Evolutionary conservation across 2,797 vertebrate species (phyloP).

Genomic region (Strix occidentalis): DNA sequence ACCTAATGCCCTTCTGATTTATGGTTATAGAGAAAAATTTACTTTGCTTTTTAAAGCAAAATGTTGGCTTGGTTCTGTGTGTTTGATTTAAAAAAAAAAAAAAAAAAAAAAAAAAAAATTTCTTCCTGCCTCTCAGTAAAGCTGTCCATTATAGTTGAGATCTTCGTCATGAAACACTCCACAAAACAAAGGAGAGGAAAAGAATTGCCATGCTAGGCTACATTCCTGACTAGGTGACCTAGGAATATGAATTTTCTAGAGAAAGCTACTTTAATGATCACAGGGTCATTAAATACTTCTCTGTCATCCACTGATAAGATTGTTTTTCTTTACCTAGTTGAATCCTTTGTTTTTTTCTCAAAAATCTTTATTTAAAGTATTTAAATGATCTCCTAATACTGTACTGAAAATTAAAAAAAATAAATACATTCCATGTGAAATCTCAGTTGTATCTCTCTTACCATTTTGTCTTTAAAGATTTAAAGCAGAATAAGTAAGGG

Average conservation of each 20-base stretch:
- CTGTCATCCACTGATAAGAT: slow-evolving; percentile 31
- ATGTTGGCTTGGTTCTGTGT: not conserved
- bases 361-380: slow-evolving; percentile 50
- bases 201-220: not conserved
- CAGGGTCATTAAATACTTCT: not conserved
- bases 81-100: not conserved
- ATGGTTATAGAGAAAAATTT: not conserved
- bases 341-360: slow-evolving; percentile 53
- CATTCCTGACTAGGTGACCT: not conserved
- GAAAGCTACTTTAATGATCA: not conserved
- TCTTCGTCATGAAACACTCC: not conserved
- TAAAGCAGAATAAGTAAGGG: not conserved
- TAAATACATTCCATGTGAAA: slow-evolving; percentile 79
- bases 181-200: not conserved
- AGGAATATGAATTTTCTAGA: not conserved
- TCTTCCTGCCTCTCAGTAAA: not conserved
- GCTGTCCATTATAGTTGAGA: not conserved
- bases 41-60: not conserved
- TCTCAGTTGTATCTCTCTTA: slow-evolving; percentile 10
- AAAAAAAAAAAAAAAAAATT: not conserved
- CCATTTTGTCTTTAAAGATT: not conserved
- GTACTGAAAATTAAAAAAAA: slow-evolving; percentile 76
- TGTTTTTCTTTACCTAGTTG: slow-evolving; percentile 55
- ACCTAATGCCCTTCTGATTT: not conserved
- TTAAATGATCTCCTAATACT: slow-evolving; percentile 77